Evolutionary conservation across 2,888 invertebrate genomes (phyloP).

Genomic region (Coleophora flavipennella): DNA sequence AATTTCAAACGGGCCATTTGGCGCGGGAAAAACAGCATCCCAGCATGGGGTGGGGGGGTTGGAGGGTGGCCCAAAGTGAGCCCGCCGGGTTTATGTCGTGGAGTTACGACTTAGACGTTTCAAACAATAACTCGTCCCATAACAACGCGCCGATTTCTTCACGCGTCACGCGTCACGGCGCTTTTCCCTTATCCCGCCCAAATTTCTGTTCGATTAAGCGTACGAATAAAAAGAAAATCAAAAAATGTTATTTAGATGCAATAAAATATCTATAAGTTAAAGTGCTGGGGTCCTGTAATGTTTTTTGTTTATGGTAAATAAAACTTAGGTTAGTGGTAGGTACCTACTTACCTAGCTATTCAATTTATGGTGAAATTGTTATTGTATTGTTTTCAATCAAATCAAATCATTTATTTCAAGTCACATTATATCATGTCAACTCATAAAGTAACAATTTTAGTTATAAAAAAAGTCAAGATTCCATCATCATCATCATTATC

Average conservation of each 20-base stretch:
- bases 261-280: not conserved
- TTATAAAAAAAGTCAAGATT: too few relatives aligned
- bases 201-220: slow-evolving; percentile 23
- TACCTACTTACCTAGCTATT: too few relatives aligned
- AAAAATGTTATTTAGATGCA: not conserved
- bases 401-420: too few relatives aligned
- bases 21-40: slow-evolving; percentile 69
- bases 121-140: slow-evolving; percentile 70
- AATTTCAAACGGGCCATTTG: slow-evolving; percentile 72
- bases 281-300: too few relatives aligned
- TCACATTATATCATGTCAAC: too few relatives aligned
- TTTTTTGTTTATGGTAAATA: too few relatives aligned
- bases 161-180: slow-evolving; percentile 71
- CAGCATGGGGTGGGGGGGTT: slow-evolving; percentile 26
- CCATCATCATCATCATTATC: too few relatives aligned
- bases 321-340: too few relatives aligned
- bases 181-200: slow-evolving; percentile 43
- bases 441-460: too few relatives aligned
- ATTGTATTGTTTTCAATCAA: too few relatives aligned
- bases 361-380: too few relatives aligned
- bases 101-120: slow-evolving; percentile 74
- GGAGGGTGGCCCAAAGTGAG: slow-evolving; percentile 51
- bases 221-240: slow-evolving; percentile 15
- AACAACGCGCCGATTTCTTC: slow-evolving; percentile 70
- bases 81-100: slow-evolving; percentile 62